phyloP scores from a whole-genome alignment of 1,140 invertebrate genomes.

The Drosophila kanapiae region DNA sequence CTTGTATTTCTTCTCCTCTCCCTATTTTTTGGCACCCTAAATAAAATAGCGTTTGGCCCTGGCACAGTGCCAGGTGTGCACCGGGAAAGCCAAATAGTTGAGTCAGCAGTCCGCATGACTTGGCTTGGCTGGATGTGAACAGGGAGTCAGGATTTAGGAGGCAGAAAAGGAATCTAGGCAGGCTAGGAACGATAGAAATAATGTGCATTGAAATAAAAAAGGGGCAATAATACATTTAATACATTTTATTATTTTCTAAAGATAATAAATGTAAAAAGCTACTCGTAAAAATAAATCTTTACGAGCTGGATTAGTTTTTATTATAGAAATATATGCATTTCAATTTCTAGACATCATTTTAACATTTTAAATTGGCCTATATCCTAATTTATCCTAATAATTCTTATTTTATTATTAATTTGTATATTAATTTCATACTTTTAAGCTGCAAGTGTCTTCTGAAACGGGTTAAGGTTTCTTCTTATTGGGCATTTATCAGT shows the following conservation, averaged over 20 bases:
- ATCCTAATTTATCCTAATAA: too few species aligned
- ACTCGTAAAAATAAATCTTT: too few species aligned
- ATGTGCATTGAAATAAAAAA: not conserved
- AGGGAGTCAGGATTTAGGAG: not conserved
- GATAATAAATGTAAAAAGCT: not conserved
- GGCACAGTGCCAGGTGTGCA: slow-evolving; percentile 13
- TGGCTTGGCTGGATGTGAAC: slow-evolving; percentile 2
- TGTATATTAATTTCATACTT: not conserved
- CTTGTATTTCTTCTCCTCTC: not conserved
- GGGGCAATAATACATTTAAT: not conserved
- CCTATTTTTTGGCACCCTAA: not conserved
- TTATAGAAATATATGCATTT: too few species aligned
- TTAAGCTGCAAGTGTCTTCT: not conserved
- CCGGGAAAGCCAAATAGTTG: not conserved
- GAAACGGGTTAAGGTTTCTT: slow-evolving; percentile 6
- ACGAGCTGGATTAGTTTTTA: not conserved
- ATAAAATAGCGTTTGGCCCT: not conserved
- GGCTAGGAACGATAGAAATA: not conserved
- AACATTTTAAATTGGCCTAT: too few species aligned
- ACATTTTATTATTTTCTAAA: not conserved
- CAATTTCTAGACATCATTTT: not conserved
- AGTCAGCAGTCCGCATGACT: slow-evolving; percentile 3
- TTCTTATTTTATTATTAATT: not conserved
- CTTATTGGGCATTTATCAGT: slow-evolving; percentile 19
- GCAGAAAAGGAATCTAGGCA: too few species aligned